Evolutionary conservation across 2,797 vertebrate species (phyloP).

Genomic region (Macropodus opercularis): DNA sequence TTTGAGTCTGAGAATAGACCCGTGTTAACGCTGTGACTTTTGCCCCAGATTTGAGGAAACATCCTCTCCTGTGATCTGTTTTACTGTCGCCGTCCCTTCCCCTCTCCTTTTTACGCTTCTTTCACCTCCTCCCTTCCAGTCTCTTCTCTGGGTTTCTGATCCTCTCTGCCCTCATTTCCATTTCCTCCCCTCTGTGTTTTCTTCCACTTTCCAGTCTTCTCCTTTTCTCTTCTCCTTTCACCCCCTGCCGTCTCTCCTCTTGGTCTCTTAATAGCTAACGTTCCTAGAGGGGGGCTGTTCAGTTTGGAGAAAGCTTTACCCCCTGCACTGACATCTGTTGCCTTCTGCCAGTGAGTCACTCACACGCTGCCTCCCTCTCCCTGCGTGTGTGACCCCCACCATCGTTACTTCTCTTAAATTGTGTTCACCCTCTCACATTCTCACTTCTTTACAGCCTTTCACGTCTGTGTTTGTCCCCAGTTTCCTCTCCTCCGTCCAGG

Average conservation of each 20-base stretch:
- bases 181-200: slow-evolving; percentile 5
- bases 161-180: not conserved
- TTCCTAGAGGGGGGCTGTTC: slow-evolving; percentile 61
- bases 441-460: slow-evolving; percentile 23
- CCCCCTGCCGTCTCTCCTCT: slow-evolving; percentile 32
- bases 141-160: slow-evolving; percentile 2
- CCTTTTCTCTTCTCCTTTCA: slow-evolving; percentile 24
- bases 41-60: slow-evolving; percentile 51
- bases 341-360: slow-evolving; percentile 58
- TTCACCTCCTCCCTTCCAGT: slow-evolving; percentile 21
- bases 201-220: not conserved
- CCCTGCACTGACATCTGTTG: slow-evolving; percentile 74
- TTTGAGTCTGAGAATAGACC: slow-evolving; percentile 5
- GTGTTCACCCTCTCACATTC: slow-evolving; percentile 48
- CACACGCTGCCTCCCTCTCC: slow-evolving; percentile 29
- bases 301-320: slow-evolving; percentile 69
- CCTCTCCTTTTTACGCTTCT: slow-evolving; percentile 16
- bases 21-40: slow-evolving; percentile 48
- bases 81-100: slow-evolving; percentile 33
- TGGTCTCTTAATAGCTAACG: slow-evolving; percentile 64
- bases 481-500: slow-evolving; percentile 10
- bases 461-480: slow-evolving; percentile 15
- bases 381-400: slow-evolving; percentile 31
- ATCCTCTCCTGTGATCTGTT: slow-evolving; percentile 50
- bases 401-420: slow-evolving; percentile 31